Conservation (phyloP, 92 coral and sea anemone species). For the Palythoa grandiflora region DNA sequence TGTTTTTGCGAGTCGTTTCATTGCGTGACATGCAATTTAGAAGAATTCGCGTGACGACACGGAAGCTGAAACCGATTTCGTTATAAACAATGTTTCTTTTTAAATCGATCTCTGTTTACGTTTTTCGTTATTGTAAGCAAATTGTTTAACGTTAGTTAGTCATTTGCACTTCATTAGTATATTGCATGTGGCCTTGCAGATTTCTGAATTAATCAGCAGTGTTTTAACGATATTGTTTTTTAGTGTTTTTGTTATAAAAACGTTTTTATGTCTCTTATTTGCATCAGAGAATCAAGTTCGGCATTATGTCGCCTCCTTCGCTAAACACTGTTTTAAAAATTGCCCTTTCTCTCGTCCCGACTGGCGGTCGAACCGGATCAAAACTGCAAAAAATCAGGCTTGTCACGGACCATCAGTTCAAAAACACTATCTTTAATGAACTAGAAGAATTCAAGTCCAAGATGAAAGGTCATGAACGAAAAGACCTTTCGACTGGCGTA, state of each 20-base stretch:
- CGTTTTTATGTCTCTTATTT: background rate
- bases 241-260: background rate
- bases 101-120: no score
- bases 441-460: constrained; percentile 33
- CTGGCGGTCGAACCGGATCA: background rate
- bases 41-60: no score
- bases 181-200: background rate
- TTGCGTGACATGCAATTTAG: no score
- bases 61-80: no score
- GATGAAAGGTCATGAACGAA: constrained; percentile 33
- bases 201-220: background rate
- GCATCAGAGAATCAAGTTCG: background rate
- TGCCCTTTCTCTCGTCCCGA: constrained; percentile 20
- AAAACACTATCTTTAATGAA: constrained; percentile 18
- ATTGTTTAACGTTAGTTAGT: no score
- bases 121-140: no score
- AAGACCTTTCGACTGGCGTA: constrained; percentile 5
- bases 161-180: background rate
- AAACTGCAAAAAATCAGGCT: background rate
- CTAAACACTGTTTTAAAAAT: background rate
- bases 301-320: background rate
- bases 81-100: no score
- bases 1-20: no score
- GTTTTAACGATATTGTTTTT: background rate
- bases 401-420: constrained; percentile 22